Conservation (phyloP, 2,113 vertebrate genomes). For the Eidolon helvum region DNA sequence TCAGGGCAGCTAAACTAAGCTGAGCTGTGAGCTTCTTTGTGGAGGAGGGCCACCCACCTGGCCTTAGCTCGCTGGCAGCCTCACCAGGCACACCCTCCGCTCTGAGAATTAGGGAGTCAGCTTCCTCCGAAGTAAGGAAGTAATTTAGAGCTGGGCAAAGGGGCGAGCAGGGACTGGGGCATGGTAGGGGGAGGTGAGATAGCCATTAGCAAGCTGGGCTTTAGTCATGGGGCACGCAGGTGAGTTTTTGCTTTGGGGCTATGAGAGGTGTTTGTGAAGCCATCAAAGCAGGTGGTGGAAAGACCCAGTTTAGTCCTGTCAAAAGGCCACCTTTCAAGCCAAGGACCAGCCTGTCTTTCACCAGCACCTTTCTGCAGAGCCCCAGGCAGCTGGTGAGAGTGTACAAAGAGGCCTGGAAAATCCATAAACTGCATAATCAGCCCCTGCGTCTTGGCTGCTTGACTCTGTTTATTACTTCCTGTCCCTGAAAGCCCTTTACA, state of each 20-base stretch:
- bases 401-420: constrained; percentile 69
- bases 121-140: neutral
- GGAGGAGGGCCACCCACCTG: constrained; percentile 49
- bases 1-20: neutral
- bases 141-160: neutral
- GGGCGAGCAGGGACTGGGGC: neutral
- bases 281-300: neutral
- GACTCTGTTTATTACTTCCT: constrained; percentile 78
- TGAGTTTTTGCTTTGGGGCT: neutral
- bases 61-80: neutral
- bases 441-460: constrained; percentile 62
- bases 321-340: constrained; percentile 25
- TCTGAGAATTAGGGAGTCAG: neutral
- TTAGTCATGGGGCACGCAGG: neutral
- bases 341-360: neutral
- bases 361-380: constrained; percentile 53
- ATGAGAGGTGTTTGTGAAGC: neutral
- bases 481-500: constrained; percentile 72
- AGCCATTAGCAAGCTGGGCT: neutral
- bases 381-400: constrained; percentile 58
- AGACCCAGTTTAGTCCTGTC: constrained; percentile 17
- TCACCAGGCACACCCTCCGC: neutral
- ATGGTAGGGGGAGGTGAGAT: too few relatives aligned
- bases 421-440: constrained; percentile 67
- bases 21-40: neutral